phyloP scores from a whole-genome alignment of 2,888 invertebrate genomes.

The Parthenolecanium corni region DNA sequence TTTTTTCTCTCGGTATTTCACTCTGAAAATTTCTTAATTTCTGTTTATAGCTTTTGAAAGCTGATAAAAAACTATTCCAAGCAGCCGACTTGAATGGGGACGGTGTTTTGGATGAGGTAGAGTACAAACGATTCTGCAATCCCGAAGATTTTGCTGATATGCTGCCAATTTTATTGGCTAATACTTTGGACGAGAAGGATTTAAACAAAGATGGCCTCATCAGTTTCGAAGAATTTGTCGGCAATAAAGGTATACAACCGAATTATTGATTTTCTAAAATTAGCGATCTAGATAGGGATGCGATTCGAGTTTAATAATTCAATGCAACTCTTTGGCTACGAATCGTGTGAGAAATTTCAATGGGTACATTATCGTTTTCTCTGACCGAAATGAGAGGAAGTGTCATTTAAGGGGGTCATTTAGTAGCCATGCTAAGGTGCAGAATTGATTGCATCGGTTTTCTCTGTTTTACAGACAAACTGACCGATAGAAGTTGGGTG shows the following conservation, averaged over 20 bases:
- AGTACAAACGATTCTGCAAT: slow-evolving; percentile 80
- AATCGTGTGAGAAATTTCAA: too few relatives aligned
- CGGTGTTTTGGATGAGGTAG: slow-evolving; percentile 57
- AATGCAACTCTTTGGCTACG: too few relatives aligned
- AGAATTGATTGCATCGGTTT: too few relatives aligned
- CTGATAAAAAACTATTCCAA: slow-evolving; percentile 76
- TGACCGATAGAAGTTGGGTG: slow-evolving; percentile 62
- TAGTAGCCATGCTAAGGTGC: too few relatives aligned
- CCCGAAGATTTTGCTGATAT: slow-evolving; percentile 87
- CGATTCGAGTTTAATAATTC: too few relatives aligned
- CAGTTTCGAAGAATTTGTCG: slow-evolving; percentile 72
- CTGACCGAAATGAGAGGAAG: too few relatives aligned
- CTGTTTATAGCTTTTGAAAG: slow-evolving; percentile 48
- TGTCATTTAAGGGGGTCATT: too few relatives aligned
- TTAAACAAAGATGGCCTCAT: slow-evolving; percentile 69
- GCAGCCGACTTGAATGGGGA: slow-evolving; percentile 77
- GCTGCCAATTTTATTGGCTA: slow-evolving; percentile 64
- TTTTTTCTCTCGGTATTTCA: neutral
- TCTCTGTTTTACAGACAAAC: slow-evolving; percentile 43
- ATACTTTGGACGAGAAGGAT: slow-evolving; percentile 79
- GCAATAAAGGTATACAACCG: slow-evolving; percentile 47
- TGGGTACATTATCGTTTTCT: too few relatives aligned
- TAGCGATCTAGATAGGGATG: neutral
- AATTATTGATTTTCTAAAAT: neutral
- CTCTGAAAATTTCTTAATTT: neutral